Conservation (phyloP, 2,888 invertebrate species). For the Peribatodes rhomboidaria region DNA sequence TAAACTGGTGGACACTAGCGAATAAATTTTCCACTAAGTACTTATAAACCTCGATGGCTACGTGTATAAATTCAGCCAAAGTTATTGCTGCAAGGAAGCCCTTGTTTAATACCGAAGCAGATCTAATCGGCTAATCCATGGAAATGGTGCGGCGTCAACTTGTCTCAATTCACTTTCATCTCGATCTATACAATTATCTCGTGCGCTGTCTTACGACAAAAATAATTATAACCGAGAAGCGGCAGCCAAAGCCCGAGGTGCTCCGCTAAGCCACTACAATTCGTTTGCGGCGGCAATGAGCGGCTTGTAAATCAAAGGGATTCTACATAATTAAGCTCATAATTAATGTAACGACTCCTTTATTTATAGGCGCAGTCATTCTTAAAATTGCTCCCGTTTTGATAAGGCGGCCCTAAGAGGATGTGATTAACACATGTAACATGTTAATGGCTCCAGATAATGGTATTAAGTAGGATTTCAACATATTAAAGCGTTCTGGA, state of each 20-base stretch:
- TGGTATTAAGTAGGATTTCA: conserved; percentile 57
- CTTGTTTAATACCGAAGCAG: conserved; percentile 47
- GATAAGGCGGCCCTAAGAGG: conserved; percentile 73
- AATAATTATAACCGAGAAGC: conserved; percentile 80
- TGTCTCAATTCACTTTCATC: conserved; percentile 82
- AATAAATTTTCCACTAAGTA: conserved; percentile 27
- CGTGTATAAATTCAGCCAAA: conserved; percentile 36
- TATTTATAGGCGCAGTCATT: conserved; percentile 83
- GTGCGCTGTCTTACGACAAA: conserved; percentile 73
- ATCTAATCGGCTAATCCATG: conserved; percentile 73
- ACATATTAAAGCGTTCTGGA: conserved; percentile 49
- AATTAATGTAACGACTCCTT: conserved; percentile 84
- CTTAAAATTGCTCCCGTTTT: conserved; percentile 83
- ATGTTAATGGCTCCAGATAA: conserved; percentile 75
- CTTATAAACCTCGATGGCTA: conserved; percentile 22
- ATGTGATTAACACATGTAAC: conserved; percentile 80
- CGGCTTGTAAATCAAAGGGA: conserved; percentile 86
- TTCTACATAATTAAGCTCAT: conserved; percentile 85
- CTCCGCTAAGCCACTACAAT: conserved; percentile 83
- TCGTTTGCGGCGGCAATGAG: conserved; percentile 84
- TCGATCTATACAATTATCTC: conserved; percentile 64
- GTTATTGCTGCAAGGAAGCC: conserved; percentile 32
- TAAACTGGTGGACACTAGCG: not conserved
- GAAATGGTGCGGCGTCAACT: conserved; percentile 74
- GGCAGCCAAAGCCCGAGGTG: conserved; percentile 73